These are phyloP conservation scores for Peromyscus aztecus DNA, from an alignment of 2,797 vertebrate species.

Conservation along the genomic window DNA sequence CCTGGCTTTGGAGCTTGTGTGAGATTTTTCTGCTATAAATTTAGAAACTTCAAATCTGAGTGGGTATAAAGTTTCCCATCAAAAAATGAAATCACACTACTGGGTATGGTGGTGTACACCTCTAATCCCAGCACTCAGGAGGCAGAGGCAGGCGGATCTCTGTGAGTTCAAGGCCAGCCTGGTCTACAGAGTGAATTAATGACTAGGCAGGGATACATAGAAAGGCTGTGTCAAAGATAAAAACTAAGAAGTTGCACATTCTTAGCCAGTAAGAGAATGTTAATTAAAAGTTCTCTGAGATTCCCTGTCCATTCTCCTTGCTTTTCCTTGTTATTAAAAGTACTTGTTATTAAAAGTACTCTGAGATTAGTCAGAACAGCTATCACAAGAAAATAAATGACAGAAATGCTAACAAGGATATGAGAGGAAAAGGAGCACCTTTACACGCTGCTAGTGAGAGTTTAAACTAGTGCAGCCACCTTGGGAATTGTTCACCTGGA, in stretches of 20 bases:
- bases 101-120: too few relatives aligned
- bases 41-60: conserved; percentile 24
- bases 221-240: not conserved
- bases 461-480: not conserved
- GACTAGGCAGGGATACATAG: not conserved
- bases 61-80: conserved; percentile 14
- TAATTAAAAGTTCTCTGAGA: not conserved
- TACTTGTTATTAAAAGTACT: not conserved
- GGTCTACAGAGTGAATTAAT: not conserved
- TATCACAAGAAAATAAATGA: not conserved
- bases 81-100: conserved; percentile 1
- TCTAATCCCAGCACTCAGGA: not conserved
- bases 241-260: not conserved
- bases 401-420: not conserved
- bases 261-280: not conserved
- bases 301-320: too few relatives aligned
- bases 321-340: too few relatives aligned
- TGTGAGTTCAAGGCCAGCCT: not conserved
- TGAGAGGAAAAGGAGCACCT: not conserved
- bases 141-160: not conserved
- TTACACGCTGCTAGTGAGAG: too few relatives aligned
- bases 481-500: too few relatives aligned
- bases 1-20: not conserved
- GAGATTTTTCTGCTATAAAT: conserved; percentile 33
- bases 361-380: not conserved